These are phyloP conservation scores for Drosophila suzukii DNA, from an alignment of 1,140 invertebrate species.

Conservation along the genomic window DNA sequence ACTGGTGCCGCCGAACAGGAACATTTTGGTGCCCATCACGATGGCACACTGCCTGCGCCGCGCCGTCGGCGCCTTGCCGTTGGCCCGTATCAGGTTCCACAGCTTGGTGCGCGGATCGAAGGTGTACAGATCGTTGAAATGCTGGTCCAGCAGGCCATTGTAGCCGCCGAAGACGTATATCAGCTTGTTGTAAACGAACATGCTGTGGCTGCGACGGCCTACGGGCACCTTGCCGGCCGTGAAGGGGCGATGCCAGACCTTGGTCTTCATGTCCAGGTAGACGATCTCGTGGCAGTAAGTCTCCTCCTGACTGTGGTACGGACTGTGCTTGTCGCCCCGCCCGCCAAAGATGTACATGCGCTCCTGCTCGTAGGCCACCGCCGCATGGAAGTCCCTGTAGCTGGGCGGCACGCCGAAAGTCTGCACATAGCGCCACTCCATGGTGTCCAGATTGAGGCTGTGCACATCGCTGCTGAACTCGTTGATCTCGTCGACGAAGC, in stretches of 20 bases:
- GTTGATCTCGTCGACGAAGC: constrained; percentile 92
- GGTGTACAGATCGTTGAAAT: constrained; percentile 93
- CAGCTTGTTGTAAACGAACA: constrained; percentile 90
- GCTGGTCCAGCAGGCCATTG: constrained; percentile 89
- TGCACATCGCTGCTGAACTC: constrained; percentile 93
- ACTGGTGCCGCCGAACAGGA: constrained; percentile 94
- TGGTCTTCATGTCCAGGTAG: constrained; percentile 89
- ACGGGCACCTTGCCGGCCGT: constrained; percentile 87
- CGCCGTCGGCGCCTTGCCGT: constrained; percentile 88
- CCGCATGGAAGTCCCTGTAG: constrained; percentile 95
- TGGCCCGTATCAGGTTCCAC: constrained; percentile 88
- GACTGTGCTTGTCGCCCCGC: constrained; percentile 88
- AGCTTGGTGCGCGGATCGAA: constrained; percentile 87
- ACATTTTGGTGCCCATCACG: constrained; percentile 89
- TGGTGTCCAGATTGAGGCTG: constrained; percentile 89
- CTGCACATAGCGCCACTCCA: constrained; percentile 89
- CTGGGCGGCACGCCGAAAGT: constrained; percentile 87
- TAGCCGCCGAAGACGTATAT: constrained; percentile 96
- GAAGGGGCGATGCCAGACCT: constrained; percentile 88
- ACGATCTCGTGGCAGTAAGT: constrained; percentile 92
- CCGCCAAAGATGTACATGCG: constrained; percentile 96
- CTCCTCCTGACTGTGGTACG: constrained; percentile 88
- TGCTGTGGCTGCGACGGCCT: constrained; percentile 94
- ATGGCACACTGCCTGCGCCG: constrained; percentile 92
- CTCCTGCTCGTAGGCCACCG: constrained; percentile 88